Evolutionary conservation across 2,797 vertebrate species (phyloP), one percentile per base, ranked within the genome.

Genomic region (Diplodus sargus): DNA sequence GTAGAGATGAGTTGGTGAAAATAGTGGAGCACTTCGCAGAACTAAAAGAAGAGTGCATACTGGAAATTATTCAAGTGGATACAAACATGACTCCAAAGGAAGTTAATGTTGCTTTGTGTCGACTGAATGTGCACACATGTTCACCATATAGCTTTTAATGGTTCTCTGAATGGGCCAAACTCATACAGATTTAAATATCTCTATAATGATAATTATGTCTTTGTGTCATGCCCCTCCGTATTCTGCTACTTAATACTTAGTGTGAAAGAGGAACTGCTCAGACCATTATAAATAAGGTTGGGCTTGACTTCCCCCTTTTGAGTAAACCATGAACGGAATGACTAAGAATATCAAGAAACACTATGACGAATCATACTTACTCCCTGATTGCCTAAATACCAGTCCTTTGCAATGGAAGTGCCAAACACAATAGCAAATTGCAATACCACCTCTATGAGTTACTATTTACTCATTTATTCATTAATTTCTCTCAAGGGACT

Each of bases 401-500:
- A 52, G 54, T 52, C 18, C 2, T 72, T 45, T 11, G 1, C 30
- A 25, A 42, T 34, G 20, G 20, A 65, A 34, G 8, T 67, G n/a
- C 20, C 22, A 51, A 42, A 0, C 53, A 28, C 53, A 14, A 54
- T 42, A 47, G 17, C 18, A 23, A 4, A 52, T 42, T 18, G 15
- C 15, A 57, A 3, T 57, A 25, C 22, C 16, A 17, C 58, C 9
- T 54, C 23, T 72, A 43, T 56, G 14, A 39, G 67, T 67, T 18
- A 59, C 7, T 25, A 22, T 66, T 51, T 34, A n/a, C 4, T 42
- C n/a, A n/a, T n/a, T 64, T 48, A 42, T 17, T 58, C 18, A 60
- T 25, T 85, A 4, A 4, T 63, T 66, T 84, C 45, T 91, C 70
- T 66, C 22, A 54, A 99, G 98, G 98, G 96, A 98, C 91, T 99